Evolutionary conservation across 2,888 invertebrate species (phyloP).

Genomic region (Aphidius colemani): DNA sequence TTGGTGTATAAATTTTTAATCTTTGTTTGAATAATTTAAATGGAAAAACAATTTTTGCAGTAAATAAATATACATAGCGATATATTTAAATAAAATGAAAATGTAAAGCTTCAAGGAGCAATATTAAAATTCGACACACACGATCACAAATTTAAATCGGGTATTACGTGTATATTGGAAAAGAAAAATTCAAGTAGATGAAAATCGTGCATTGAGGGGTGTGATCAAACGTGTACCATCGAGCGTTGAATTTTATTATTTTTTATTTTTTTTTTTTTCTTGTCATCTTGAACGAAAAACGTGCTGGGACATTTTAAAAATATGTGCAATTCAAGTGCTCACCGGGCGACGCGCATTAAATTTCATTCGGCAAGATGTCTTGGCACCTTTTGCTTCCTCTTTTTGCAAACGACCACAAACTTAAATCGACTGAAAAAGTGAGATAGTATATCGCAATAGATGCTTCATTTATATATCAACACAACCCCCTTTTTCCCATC

Average conservation of each 20-base stretch:
- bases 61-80: too few species aligned
- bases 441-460: too few species aligned
- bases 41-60: too few species aligned
- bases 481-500: too few species aligned
- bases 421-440: too few species aligned
- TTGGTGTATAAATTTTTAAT: too few species aligned
- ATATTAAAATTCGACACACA: conserved; percentile 13
- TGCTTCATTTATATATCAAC: too few species aligned
- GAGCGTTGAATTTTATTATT: conserved; percentile 3
- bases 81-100: too few species aligned
- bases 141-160: conserved; percentile 17
- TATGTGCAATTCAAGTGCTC: conserved; percentile 36
- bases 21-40: too few species aligned
- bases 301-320: conserved; percentile 20
- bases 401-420: conserved; percentile 18
- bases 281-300: conserved; percentile 10
- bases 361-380: conserved; percentile 37
- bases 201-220: conserved; percentile 7
- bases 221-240: conserved; percentile 2
- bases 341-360: conserved; percentile 32
- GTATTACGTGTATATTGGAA: conserved; percentile 11
- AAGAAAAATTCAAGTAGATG: neutral
- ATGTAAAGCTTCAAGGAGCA: conserved; percentile 1
- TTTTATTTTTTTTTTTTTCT: neutral
- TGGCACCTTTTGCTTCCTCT: conserved; percentile 24